Evolutionary conservation across 2,888 invertebrate species (phyloP).

Genomic region (Melanotus villosus): DNA sequence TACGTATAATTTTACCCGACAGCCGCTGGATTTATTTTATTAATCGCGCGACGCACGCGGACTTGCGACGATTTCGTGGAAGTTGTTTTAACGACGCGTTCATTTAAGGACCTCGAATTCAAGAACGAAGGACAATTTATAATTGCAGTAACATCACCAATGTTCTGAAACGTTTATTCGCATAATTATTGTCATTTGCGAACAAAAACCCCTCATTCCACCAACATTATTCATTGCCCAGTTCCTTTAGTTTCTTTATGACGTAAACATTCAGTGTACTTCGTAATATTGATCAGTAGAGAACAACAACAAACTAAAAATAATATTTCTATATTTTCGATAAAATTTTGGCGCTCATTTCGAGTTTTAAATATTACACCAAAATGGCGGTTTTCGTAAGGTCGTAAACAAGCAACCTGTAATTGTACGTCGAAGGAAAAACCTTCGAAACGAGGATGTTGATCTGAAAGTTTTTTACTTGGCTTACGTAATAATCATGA

Average conservation of each 20-base stretch:
- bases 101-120: background rate
- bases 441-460: too few species aligned
- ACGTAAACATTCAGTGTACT: slow-evolving; percentile 1
- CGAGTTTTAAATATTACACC: background rate
- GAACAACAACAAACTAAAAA: background rate
- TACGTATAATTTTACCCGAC: slow-evolving; percentile 3
- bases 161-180: slow-evolving; percentile 1
- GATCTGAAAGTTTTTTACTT: too few species aligned
- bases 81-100: background rate
- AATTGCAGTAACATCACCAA: background rate
- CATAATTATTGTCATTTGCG: slow-evolving; percentile 1
- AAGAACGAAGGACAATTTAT: background rate
- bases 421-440: too few species aligned
- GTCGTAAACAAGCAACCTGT: too few species aligned
- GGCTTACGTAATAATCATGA: background rate
- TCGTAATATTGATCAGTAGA: slow-evolving; percentile 6
- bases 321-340: background rate
- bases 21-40: background rate
- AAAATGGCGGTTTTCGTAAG: background rate
- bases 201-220: background rate
- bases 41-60: background rate
- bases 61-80: background rate
- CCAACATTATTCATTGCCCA: background rate
- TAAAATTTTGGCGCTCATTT: background rate
- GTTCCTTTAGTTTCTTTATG: background rate